Percentiles rank a stretch among this genome's conserved stretches.
These are phyloP conservation scores for Musca vetustissima DNA, from an alignment of 1,140 invertebrate species.

Conservation along the genomic window DNA sequence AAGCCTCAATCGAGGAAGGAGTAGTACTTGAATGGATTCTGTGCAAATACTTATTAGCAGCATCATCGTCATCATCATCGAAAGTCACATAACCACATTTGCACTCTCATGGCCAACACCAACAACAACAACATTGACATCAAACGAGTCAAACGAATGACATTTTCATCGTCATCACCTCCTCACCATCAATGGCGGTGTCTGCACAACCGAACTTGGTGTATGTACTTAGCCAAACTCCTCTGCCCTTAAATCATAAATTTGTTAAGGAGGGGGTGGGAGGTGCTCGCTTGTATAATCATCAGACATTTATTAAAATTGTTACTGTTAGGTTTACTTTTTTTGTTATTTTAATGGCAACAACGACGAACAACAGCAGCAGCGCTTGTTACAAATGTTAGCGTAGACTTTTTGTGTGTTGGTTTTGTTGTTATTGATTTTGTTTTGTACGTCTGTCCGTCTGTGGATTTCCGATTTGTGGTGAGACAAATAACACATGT, in stretches of 20 bases:
- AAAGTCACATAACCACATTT: not conserved
- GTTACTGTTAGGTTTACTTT: no score
- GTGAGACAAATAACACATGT: slow-evolving; percentile 19
- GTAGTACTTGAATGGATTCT: not conserved
- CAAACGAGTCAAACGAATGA: slow-evolving; percentile 13
- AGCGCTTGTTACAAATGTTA: not conserved
- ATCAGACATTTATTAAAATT: not conserved
- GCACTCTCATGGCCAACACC: not conserved
- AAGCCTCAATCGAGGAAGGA: not conserved
- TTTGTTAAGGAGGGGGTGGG: no score
- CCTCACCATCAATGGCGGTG: not conserved
- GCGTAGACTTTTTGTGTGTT: not conserved
- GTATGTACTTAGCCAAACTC: no score
- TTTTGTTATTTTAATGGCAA: not conserved
- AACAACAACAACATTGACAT: no score
- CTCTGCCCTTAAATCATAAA: no score
- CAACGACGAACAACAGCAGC: not conserved
- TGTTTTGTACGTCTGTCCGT: not conserved
- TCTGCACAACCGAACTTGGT: not conserved
- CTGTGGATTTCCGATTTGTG: not conserved
- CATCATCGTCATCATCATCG: not conserved
- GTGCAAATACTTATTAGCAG: not conserved
- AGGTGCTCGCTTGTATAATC: not conserved
- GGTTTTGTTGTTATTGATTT: not conserved
- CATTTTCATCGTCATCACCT: slow-evolving; percentile 6